Conservation (phyloP, 1,140 invertebrate species). For the Drosophila equinoxialis region DNA sequence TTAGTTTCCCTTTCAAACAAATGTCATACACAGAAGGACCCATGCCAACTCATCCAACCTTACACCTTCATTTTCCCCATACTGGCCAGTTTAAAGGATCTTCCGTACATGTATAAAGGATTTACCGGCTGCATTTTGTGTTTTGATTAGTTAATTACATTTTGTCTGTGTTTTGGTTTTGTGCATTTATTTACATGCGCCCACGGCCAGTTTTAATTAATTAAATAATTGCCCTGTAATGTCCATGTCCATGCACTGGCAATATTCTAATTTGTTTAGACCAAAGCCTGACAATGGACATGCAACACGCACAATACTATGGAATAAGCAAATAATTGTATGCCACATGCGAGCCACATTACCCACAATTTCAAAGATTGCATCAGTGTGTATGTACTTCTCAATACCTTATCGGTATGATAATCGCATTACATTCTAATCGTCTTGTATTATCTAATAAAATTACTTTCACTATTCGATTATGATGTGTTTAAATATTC, state of each 20-base stretch:
- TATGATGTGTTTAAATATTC: too few relatives aligned
- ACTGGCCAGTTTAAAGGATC: conserved; percentile 6
- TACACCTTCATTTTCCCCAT: not conserved
- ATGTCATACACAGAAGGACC: conserved; percentile 5
- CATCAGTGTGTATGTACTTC: too few relatives aligned
- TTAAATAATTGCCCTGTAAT: conserved; percentile 71
- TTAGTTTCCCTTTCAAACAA: conserved; percentile 46
- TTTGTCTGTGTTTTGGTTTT: conserved; percentile 71
- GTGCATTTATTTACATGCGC: conserved; percentile 60
- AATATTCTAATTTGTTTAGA: not conserved
- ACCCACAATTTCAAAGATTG: not conserved
- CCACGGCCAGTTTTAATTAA: conserved; percentile 70
- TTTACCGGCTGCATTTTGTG: conserved; percentile 47
- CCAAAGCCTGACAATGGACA: conserved; percentile 1
- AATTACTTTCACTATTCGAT: too few relatives aligned
- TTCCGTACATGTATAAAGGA: conserved; percentile 16
- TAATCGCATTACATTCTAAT: not conserved
- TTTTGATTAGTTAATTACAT: conserved; percentile 79
- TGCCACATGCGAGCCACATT: not conserved
- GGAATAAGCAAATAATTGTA: not conserved
- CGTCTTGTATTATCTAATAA: not conserved
- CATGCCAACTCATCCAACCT: not conserved
- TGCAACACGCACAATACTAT: not conserved
- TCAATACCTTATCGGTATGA: not conserved
- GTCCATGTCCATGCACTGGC: conserved; percentile 28